Evolutionary conservation across 2,888 invertebrate species (phyloP).

Genomic region (Antitype chi): DNA sequence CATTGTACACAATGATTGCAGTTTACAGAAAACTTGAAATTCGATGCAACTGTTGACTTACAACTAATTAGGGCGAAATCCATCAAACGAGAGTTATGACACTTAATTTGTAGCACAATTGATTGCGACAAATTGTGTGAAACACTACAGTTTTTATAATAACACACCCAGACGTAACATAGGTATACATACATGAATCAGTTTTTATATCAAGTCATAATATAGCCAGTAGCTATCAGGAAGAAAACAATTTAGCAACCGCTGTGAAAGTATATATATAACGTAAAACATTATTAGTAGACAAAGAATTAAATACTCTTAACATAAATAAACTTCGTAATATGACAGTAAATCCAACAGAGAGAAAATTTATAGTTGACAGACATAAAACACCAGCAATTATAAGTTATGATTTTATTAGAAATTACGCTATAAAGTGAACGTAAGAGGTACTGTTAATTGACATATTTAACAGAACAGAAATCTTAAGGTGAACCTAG

Average conservation of each 20-base stretch:
- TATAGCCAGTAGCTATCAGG: conserved; percentile 17
- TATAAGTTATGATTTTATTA: conserved; percentile 26
- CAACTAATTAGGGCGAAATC: conserved; percentile 43
- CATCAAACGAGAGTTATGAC: conserved; percentile 36
- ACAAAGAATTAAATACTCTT: conserved; percentile 11
- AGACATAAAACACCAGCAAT: conserved; percentile 21
- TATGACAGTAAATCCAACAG: neutral
- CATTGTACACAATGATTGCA: neutral
- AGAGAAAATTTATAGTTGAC: conserved; percentile 14
- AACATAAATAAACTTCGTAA: neutral
- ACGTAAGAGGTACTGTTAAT: conserved; percentile 14
- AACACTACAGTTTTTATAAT: conserved; percentile 52
- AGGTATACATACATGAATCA: conserved; percentile 12
- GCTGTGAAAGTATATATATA: conserved; percentile 28
- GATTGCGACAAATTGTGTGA: conserved; percentile 68
- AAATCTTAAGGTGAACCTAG: too few species aligned
- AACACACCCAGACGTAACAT: conserved; percentile 40
- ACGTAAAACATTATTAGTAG: neutral
- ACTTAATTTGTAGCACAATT: conserved; percentile 61
- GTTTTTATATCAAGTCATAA: conserved; percentile 45
- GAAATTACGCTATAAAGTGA: conserved; percentile 9
- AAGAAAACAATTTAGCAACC: conserved; percentile 23
- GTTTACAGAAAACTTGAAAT: neutral
- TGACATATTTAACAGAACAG: neutral
- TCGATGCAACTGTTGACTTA: neutral